phyloP scores from a whole-genome alignment of 2,113 vertebrate genomes.

The Genyomyrus donnyi region DNA sequence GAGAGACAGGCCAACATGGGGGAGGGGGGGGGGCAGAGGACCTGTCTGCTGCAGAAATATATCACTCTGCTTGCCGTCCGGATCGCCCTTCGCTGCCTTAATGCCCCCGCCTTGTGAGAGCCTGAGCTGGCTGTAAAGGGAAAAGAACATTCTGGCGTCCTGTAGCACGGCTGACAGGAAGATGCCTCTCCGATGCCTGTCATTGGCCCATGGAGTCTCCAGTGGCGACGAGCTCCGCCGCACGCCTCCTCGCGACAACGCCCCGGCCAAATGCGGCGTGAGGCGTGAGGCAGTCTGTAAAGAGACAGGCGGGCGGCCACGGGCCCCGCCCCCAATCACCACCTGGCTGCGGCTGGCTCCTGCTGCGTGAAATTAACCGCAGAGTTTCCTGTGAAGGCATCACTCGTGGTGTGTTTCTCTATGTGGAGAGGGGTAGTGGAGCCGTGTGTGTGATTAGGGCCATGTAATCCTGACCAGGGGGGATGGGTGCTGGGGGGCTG shows the following conservation, averaged over 20 bases:
- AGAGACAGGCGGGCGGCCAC: slow-evolving; percentile 10
- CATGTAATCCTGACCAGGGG: slow-evolving; percentile 58
- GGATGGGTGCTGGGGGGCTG: slow-evolving; percentile 43
- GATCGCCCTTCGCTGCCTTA: neutral
- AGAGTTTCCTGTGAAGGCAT: slow-evolving; percentile 43
- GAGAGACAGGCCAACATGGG: neutral
- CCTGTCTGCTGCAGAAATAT: slow-evolving; percentile 15
- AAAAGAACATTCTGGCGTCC: slow-evolving; percentile 25
- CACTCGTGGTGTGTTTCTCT: slow-evolving; percentile 40
- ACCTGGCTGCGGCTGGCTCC: slow-evolving; percentile 26
- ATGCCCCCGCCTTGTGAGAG: neutral
- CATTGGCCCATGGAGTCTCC: neutral
- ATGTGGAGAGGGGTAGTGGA: slow-evolving; percentile 24
- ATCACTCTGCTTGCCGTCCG: slow-evolving; percentile 15
- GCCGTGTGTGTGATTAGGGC: neutral
- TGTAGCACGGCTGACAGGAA: neutral
- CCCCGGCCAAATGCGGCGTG: neutral
- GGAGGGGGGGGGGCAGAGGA: slow-evolving; percentile 8
- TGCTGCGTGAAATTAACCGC: slow-evolving; percentile 40
- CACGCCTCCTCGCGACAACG: neutral
- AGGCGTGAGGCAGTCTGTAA: neutral
- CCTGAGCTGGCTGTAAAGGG: slow-evolving; percentile 28
- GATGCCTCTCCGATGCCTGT: neutral
- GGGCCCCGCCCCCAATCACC: slow-evolving; percentile 4
- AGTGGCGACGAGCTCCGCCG: neutral